phyloP scores from a whole-genome alignment of 92 coral and sea anemone species.

The Siderastrea siderea region DNA sequence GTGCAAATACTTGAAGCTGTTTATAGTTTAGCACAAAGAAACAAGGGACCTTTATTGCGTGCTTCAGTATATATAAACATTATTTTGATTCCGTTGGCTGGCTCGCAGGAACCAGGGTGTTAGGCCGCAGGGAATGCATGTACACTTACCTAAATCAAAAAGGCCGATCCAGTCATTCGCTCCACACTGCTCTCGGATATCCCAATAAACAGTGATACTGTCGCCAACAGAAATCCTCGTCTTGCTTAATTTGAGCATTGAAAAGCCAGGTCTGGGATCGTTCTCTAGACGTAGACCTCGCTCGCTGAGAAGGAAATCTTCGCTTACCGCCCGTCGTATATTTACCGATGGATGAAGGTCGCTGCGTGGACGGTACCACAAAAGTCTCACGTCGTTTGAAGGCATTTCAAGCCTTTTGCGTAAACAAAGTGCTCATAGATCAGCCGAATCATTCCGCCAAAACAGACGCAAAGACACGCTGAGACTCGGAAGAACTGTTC shows the following conservation, averaged over 20 bases:
- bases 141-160: conserved; percentile 90
- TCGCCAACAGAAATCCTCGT: conserved; percentile 95
- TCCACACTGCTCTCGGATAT: conserved; percentile 88
- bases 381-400: conserved; percentile 75
- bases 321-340: conserved; percentile 71
- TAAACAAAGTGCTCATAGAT: conserved; percentile 35
- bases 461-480: conserved; percentile 4
- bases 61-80: conserved; percentile 1
- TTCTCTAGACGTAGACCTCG: conserved; percentile 1
- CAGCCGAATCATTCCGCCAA: conserved; percentile 62
- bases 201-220: conserved; percentile 98
- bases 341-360: conserved; percentile 31
- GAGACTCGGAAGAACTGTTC: conserved; percentile 26
- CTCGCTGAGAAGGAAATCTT: conserved; percentile 36
- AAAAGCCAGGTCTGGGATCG: conserved; percentile 50
- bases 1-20: background rate
- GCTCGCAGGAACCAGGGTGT: too few relatives aligned
- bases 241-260: conserved; percentile 93
- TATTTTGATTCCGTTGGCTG: background rate
- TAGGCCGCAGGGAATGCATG: background rate
- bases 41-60: background rate
- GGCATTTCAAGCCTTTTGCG: conserved; percentile 76
- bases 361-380: conserved; percentile 72
- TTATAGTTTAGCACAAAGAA: conserved; percentile 6
- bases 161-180: conserved; percentile 99